Evolutionary conservation across 1,140 invertebrate genomes (phyloP).

Genomic region (Stegodyphus dumicola): DNA sequence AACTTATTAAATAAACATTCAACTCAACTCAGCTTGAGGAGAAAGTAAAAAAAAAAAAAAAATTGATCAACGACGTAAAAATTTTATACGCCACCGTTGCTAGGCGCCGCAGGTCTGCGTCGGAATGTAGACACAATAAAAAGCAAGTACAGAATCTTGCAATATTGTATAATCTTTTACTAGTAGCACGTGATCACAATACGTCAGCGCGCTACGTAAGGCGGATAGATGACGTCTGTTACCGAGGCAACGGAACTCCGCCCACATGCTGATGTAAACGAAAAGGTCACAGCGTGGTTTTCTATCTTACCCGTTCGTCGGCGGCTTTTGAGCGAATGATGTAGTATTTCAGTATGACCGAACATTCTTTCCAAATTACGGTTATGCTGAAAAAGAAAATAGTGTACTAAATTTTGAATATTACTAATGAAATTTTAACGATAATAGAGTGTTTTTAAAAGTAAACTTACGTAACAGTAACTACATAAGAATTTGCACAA

Average conservation of each 20-base stretch:
- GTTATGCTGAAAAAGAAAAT: too few relatives aligned
- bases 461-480: too few relatives aligned
- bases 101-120: conserved; percentile 24
- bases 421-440: too few relatives aligned
- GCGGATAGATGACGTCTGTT: conserved; percentile 36
- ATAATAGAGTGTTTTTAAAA: too few relatives aligned
- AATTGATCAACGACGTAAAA: conserved; percentile 22
- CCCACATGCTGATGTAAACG: conserved; percentile 36
- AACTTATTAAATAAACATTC: too few relatives aligned
- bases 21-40: too few relatives aligned
- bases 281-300: conserved; percentile 44
- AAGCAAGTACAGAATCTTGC: conserved; percentile 44
- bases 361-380: too few relatives aligned
- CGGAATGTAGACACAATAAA: conserved; percentile 57
- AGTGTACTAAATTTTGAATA: too few relatives aligned
- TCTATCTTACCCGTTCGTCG: too few relatives aligned
- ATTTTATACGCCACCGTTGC: conserved; percentile 45
- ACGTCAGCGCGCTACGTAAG: conserved; percentile 44
- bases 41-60: background rate
- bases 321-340: too few relatives aligned
- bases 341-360: too few relatives aligned
- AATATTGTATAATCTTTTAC: conserved; percentile 55
- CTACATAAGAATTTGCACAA: too few relatives aligned
- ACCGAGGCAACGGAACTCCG: conserved; percentile 37
- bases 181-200: conserved; percentile 47